Percentiles rank a stretch among this genome's conserved stretches.
These are phyloP conservation scores for Nymphalis io DNA, from an alignment of 1,140 invertebrate genomes.

Conservation along the genomic window DNA sequence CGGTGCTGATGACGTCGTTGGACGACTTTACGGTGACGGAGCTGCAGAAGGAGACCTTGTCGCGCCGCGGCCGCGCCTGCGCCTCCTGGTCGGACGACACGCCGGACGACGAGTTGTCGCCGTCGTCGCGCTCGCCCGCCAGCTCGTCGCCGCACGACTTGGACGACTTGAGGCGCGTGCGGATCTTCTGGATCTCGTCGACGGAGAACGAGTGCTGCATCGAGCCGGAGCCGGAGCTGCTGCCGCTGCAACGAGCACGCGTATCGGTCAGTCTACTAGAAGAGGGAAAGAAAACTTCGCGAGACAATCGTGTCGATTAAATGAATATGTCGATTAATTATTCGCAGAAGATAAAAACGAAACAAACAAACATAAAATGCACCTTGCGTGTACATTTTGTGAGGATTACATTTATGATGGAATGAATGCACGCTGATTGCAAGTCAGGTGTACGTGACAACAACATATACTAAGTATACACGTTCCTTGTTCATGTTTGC, in stretches of 20 bases:
- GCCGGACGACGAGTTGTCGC: conserved; percentile 92
- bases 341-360: too few species aligned
- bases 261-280: too few species aligned
- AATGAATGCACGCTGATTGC: too few species aligned
- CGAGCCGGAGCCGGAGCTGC: conserved; percentile 86
- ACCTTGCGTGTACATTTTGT: too few species aligned
- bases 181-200: conserved; percentile 92
- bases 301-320: too few species aligned
- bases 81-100: conserved; percentile 92
- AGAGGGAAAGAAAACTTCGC: too few species aligned
- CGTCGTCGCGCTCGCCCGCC: conserved; percentile 84
- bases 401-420: too few species aligned
- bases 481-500: too few species aligned
- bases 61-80: conserved; percentile 60
- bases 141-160: conserved; percentile 92
- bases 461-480: too few species aligned
- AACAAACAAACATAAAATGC: too few species aligned
- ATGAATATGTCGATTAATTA: too few species aligned
- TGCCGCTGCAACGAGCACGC: conserved; percentile 75
- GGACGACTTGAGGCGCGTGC: conserved; percentile 90
- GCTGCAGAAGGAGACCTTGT: conserved; percentile 79
- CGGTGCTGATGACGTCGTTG: conserved; percentile 79
- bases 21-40: conserved; percentile 78
- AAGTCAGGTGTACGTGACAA: too few species aligned
- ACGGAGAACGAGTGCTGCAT: conserved; percentile 92